Base-by-base conservation (phyloP, 2,797 vertebrate genomes). In the Pelobates cultripes region DNA sequence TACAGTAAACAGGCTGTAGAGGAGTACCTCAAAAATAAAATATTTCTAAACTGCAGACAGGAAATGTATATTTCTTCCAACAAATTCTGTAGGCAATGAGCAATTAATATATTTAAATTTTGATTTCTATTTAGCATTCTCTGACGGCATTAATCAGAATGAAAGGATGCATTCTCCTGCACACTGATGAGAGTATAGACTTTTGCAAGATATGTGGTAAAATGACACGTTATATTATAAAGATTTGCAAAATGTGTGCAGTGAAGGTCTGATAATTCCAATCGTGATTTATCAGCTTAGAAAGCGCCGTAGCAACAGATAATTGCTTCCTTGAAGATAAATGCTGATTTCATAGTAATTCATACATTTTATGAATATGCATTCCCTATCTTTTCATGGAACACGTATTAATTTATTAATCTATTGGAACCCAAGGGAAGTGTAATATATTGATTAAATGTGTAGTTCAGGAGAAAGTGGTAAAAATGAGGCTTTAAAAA, bases 401-500 rank as follows among this genome's bases (percentile, higher is more conserved):
- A 43, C 70, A 67, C 44, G 51, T 79, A 51, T 57, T 57, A 12
- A 57, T 57, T 64, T 64, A 79, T 73, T 73, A 79, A 79, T 79
- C 70, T 40, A 73, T 64, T 28, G 14, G 9, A 43, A 15, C 70
- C 70, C 60, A 28, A 17, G 60, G 44, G 45, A 67, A 64, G 69
- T 73, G 44, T 72, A 72, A 79, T 55, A 67, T 73, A 79, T 53
- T 73, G 78, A 73, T 79, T 73, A 67, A 79, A 68, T 63, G 41
- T 66, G 61, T 40, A 43, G 47, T 73, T 79, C 40, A 53, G 44
- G 14, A 77, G 40, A n/a, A 68, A 77, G 47, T 43, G 28, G 45
- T 45, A 51, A 67, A 43, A 40, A 57, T 57, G 55, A 51, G 10
- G 9, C 41, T 70, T 68, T 70, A 78, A 43, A 72, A 61, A 17